Evolutionary conservation across 1,140 invertebrate genomes (phyloP).

Genomic region (Portunus trituberculatus): DNA sequence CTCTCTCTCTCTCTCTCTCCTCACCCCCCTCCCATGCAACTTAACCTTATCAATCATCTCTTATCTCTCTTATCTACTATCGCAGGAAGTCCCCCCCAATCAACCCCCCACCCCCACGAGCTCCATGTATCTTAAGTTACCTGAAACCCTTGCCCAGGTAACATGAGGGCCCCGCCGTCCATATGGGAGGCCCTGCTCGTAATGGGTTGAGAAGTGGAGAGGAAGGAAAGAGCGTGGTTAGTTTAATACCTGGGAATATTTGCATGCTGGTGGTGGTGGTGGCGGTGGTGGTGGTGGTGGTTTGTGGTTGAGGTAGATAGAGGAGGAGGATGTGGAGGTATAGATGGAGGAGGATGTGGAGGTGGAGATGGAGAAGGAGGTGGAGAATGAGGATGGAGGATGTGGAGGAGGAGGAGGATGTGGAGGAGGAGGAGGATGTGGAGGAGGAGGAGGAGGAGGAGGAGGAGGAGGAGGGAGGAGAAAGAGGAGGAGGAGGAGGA

Average conservation of each 20-base stretch:
- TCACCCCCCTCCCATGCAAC: conserved; percentile 27
- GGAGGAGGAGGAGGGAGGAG: neutral
- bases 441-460: neutral
- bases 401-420: neutral
- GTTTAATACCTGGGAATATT: no score
- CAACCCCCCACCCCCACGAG: neutral
- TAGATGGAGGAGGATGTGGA: no score
- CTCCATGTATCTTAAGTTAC: neutral
- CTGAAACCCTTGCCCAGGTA: neutral
- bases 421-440: neutral
- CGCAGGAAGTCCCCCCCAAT: neutral
- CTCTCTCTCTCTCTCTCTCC: neutral
- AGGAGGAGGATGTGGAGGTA: no score
- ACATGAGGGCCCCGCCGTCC: neutral
- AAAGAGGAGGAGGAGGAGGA: neutral
- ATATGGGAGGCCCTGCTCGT: neutral
- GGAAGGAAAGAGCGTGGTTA: no score
- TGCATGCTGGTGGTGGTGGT: no score
- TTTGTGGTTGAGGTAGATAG: no score
- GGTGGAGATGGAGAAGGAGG: neutral
- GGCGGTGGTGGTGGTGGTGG: no score
- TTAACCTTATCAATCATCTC: neutral
- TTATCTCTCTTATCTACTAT: conserved; percentile 5
- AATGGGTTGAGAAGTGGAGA: neutral
- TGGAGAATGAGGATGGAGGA: neutral